Evolutionary conservation across 2,113 vertebrate species (phyloP).

Genomic region (Neodontobutis hainanensis): DNA sequence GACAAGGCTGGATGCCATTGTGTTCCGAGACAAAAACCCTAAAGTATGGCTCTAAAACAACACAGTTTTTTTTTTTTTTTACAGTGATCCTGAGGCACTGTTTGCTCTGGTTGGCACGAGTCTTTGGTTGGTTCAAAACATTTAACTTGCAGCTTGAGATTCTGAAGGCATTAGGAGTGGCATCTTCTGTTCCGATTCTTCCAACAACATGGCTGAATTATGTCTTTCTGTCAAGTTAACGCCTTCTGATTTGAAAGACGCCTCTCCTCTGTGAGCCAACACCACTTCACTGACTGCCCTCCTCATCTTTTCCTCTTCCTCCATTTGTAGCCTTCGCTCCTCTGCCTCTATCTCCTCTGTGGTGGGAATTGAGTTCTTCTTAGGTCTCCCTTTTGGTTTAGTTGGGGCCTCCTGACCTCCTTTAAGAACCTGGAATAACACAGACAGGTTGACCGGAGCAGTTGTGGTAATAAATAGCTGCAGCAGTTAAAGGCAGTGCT

Average conservation of each 20-base stretch:
- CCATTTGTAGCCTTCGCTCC: slow-evolving; percentile 84
- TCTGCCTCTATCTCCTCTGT: slow-evolving; percentile 97
- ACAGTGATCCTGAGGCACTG: slow-evolving; percentile 72
- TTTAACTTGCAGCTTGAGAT: slow-evolving; percentile 72
- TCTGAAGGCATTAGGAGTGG: slow-evolving; percentile 61
- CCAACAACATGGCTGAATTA: slow-evolving; percentile 29
- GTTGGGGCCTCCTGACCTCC: slow-evolving; percentile 98
- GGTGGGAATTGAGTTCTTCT: slow-evolving; percentile 98
- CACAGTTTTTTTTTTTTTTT: slow-evolving; percentile 64
- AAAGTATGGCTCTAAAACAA: slow-evolving; percentile 53
- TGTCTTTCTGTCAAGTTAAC: slow-evolving; percentile 55
- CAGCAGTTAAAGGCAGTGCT: slow-evolving; percentile 61
- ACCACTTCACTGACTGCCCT: slow-evolving; percentile 2
- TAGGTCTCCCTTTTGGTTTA: slow-evolving; percentile 96
- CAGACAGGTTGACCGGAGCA: slow-evolving; percentile 45
- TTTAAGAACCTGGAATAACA: slow-evolving; percentile 88
- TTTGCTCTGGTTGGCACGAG: slow-evolving; percentile 65
- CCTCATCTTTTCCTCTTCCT: slow-evolving; percentile 73
- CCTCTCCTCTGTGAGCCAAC: slow-evolving; percentile 30
- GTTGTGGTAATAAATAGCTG: slow-evolving; percentile 60
- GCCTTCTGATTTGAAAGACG: slow-evolving; percentile 71
- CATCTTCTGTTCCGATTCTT: slow-evolving; percentile 48
- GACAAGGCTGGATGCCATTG: slow-evolving; percentile 29
- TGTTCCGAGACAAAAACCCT: slow-evolving; percentile 52
- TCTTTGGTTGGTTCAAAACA: slow-evolving; percentile 63